Percentiles rank a stretch among this genome's conserved stretches.
Conservation (phyloP, 2,797 vertebrate genomes). For the Malacoraja senta region DNA sequence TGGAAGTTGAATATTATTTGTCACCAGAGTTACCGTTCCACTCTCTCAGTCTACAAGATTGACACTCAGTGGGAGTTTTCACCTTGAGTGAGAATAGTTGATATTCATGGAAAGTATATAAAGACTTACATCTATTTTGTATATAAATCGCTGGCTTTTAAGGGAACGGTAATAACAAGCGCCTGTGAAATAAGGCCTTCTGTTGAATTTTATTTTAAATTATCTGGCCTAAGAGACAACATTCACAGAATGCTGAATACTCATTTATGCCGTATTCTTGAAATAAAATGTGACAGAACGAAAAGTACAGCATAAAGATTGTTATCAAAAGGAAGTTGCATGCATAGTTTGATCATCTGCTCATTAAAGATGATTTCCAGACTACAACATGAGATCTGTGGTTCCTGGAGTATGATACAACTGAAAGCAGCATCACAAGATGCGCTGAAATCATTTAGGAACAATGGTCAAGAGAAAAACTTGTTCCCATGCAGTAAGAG, state of each 20-base stretch:
- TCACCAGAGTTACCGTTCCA: not conserved
- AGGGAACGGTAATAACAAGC: not conserved
- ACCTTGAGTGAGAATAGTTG: not conserved
- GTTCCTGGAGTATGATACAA: not conserved
- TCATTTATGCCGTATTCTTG: not conserved
- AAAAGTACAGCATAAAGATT: not conserved
- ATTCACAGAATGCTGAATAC: not conserved
- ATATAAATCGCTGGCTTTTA: not conserved
- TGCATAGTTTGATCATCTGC: not conserved
- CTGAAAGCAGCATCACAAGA: not conserved
- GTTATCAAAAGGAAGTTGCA: not conserved
- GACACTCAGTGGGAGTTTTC: not conserved
- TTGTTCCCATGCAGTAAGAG: too few relatives aligned
- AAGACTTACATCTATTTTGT: not conserved
- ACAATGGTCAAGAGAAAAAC: not conserved
- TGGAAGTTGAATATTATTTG: not conserved
- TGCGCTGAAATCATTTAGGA: not conserved
- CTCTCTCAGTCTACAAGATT: not conserved
- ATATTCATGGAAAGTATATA: not conserved
- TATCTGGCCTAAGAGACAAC: not conserved
- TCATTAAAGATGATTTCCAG: not conserved
- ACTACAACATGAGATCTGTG: not conserved
- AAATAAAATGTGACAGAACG: not conserved
- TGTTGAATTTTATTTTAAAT: not conserved
- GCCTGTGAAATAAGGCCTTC: not conserved